Conservation (phyloP, 1,140 invertebrate genomes). For the Helicoverpa zea region DNA sequence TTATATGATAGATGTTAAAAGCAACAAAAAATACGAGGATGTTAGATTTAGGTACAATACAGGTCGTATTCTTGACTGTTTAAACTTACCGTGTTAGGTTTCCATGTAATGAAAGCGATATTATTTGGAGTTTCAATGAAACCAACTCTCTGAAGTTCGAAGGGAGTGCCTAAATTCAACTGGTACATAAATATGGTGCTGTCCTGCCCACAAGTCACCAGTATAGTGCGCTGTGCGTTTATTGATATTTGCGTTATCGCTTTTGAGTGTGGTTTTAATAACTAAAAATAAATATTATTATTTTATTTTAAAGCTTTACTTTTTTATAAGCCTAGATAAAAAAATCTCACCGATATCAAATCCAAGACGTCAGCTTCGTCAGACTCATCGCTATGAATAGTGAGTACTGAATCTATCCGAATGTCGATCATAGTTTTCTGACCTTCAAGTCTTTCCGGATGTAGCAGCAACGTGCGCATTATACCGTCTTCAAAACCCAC, state of each 20-base stretch:
- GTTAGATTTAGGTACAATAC: too few relatives aligned
- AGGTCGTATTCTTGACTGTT: too few relatives aligned
- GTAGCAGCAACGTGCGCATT: conserved; percentile 76
- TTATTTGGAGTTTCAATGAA: conserved; percentile 88
- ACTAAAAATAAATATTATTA: conserved; percentile 69
- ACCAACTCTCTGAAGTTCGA: conserved; percentile 89
- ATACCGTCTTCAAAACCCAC: conserved; percentile 92
- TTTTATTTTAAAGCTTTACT: background rate
- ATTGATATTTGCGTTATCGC: conserved; percentile 88
- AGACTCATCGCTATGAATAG: conserved; percentile 76
- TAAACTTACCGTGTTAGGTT: conserved; percentile 77
- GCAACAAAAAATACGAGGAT: too few relatives aligned
- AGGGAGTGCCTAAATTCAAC: conserved; percentile 75
- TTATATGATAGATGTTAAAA: too few relatives aligned
- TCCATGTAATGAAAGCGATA: conserved; percentile 90
- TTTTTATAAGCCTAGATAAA: too few relatives aligned
- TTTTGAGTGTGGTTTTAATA: conserved; percentile 89
- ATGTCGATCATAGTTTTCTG: conserved; percentile 65
- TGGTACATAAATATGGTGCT: conserved; percentile 89
- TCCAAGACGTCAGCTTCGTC: conserved; percentile 72
- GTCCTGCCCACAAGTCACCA: conserved; percentile 90
- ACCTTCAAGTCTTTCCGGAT: conserved; percentile 68
- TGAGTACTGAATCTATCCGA: conserved; percentile 71
- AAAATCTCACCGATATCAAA: conserved; percentile 69
- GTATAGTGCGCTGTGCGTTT: conserved; percentile 86